Conservation (phyloP, 2,113 vertebrate species). For the Puffinus mauretanicus region DNA sequence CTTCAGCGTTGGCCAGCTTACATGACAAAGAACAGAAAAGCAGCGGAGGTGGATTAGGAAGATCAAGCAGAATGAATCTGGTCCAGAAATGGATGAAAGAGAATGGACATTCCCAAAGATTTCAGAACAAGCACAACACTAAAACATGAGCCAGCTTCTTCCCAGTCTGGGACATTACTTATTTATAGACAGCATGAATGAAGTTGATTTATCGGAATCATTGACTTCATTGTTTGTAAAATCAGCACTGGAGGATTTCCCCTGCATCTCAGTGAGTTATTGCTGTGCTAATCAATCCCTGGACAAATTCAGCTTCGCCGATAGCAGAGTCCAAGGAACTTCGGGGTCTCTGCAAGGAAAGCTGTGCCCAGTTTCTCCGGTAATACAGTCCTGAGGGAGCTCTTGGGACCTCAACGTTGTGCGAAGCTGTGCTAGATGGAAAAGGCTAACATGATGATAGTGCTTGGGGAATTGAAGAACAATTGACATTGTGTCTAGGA, state of each 20-base stretch:
- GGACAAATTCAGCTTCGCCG: not conserved
- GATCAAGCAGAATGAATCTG: conserved; percentile 4
- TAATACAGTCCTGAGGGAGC: not conserved
- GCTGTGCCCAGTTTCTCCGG: not conserved
- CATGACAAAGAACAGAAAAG: not conserved
- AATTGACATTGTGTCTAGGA: not conserved
- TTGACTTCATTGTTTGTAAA: conserved; percentile 27
- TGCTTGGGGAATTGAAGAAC: not conserved
- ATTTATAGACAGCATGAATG: conserved; percentile 45
- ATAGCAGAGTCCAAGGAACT: not conserved
- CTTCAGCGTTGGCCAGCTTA: not conserved
- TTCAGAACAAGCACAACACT: not conserved
- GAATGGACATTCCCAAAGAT: conserved; percentile 23
- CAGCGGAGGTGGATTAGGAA: conserved; percentile 5
- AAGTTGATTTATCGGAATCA: conserved; percentile 13
- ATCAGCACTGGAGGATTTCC: conserved; percentile 15
- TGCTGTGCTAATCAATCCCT: conserved; percentile 3
- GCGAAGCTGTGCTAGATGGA: not conserved
- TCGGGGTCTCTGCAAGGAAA: not conserved
- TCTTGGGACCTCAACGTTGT: not conserved
- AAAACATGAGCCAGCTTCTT: conserved; percentile 20
- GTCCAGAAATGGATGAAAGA: conserved; percentile 18
- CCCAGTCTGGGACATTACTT: not conserved
- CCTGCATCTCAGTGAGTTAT: not conserved
- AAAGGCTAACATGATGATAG: not conserved